phyloP scores from a whole-genome alignment of 2,113 vertebrate genomes.

The Takifugu flavidus region DNA sequence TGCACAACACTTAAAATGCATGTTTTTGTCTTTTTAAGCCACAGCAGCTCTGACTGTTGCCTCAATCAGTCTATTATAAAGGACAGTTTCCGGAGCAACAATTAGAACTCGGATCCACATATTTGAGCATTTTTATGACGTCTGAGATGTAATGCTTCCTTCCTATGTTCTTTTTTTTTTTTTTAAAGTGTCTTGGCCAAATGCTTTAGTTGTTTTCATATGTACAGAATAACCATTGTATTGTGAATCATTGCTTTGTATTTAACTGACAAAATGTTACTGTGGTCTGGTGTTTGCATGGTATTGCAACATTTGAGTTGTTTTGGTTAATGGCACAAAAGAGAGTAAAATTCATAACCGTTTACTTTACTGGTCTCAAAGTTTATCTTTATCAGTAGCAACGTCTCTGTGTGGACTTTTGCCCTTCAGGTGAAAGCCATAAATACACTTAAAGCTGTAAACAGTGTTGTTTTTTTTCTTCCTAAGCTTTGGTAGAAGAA shows the following conservation, averaged over 20 bases:
- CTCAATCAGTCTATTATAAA: too few species aligned
- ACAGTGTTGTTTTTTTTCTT: not conserved
- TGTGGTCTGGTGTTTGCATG: constrained; percentile 36
- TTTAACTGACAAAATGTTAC: constrained; percentile 30
- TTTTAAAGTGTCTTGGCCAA: not conserved
- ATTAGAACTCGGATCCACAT: not conserved
- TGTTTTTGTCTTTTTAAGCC: constrained; percentile 5
- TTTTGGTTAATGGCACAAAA: constrained; percentile 1
- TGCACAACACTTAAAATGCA: not conserved
- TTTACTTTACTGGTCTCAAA: not conserved
- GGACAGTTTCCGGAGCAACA: not conserved
- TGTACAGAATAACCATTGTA: constrained; percentile 57
- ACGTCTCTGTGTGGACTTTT: not conserved
- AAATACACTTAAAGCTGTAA: not conserved
- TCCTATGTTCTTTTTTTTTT: not conserved
- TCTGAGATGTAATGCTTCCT: not conserved
- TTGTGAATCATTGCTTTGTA: constrained; percentile 42
- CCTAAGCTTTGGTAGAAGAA: too few species aligned
- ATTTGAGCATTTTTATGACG: constrained; percentile 6
- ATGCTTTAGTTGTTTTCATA: constrained; percentile 46
- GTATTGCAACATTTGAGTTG: constrained; percentile 28
- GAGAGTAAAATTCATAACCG: too few species aligned
- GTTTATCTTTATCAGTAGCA: not conserved
- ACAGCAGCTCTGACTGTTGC: not conserved
- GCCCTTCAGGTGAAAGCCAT: too few species aligned